A percentile compares a stretch with the other conserved stretches of the same genome.
Conservation (phyloP, 2,888 invertebrate genomes). For the Exocentrus adspersus region DNA sequence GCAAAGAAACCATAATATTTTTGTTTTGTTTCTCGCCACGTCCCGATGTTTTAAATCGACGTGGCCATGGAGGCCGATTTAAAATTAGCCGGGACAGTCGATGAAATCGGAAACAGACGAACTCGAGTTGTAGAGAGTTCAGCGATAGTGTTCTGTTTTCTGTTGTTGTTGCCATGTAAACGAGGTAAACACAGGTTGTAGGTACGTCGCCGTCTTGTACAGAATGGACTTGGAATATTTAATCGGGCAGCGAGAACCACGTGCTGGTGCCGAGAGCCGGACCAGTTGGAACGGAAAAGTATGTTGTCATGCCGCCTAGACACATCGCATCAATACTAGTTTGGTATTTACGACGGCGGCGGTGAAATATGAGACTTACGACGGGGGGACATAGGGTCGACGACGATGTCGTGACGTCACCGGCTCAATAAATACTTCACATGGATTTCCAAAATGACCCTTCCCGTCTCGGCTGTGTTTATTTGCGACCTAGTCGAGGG, state of each 20-base stretch:
- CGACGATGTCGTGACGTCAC: slow-evolving; percentile 54
- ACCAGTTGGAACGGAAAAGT: slow-evolving; percentile 32
- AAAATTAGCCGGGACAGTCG: slow-evolving; percentile 23
- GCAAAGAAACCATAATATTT: slow-evolving; percentile 21
- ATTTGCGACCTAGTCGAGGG: slow-evolving; percentile 42
- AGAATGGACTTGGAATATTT: background rate
- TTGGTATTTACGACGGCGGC: slow-evolving; percentile 52
- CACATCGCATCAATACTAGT: slow-evolving; percentile 48
- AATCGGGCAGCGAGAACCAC: slow-evolving; percentile 22
- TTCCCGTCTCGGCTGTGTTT: too few species aligned
- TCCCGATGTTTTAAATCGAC: slow-evolving; percentile 24
- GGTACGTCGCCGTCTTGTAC: background rate
- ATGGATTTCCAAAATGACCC: slow-evolving; percentile 54
- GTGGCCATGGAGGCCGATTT: slow-evolving; percentile 24
- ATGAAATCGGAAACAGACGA: slow-evolving; percentile 23
- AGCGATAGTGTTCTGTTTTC: too few species aligned
- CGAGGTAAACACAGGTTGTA: slow-evolving; percentile 11
- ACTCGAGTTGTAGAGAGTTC: too few species aligned
- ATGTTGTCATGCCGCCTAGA: slow-evolving; percentile 33
- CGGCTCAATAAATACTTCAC: slow-evolving; percentile 58
- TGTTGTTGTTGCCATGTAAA: slow-evolving; percentile 20
- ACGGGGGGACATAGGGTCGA: slow-evolving; percentile 48
- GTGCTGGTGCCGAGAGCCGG: slow-evolving; percentile 39
- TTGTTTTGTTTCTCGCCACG: slow-evolving; percentile 8
- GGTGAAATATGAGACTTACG: slow-evolving; percentile 50